Conservation (phyloP, 2,888 invertebrate genomes). For the Tortricodes alternella region DNA sequence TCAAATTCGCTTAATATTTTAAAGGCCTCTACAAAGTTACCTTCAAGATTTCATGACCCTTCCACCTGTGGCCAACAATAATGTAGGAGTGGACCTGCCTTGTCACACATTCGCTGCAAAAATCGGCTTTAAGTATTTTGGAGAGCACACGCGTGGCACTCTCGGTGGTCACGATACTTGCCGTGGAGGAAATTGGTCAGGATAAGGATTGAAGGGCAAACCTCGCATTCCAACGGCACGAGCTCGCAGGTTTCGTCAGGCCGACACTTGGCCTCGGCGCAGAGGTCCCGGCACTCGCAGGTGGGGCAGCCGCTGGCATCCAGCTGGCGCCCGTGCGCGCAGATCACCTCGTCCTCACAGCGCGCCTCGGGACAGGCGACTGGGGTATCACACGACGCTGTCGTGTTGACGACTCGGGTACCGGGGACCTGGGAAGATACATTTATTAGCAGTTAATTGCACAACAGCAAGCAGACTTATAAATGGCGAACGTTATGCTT, state of each 20-base stretch:
- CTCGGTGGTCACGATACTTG: no score
- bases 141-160: no score
- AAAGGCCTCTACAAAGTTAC: no score
- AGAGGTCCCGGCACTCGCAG: slow-evolving; percentile 90
- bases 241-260: slow-evolving; percentile 82
- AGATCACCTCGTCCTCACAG: slow-evolving; percentile 57
- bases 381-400: slow-evolving; percentile 64
- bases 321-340: slow-evolving; percentile 62
- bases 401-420: slow-evolving; percentile 85
- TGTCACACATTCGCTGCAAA: no score
- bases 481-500: not conserved
- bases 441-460: not conserved
- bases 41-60: no score
- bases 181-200: no score
- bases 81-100: no score
- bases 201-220: slow-evolving; percentile 39
- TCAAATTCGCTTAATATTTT: no score
- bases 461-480: no score
- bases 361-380: slow-evolving; percentile 54
- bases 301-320: slow-evolving; percentile 86
- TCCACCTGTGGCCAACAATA: no score
- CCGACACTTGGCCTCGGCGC: slow-evolving; percentile 87
- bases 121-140: no score
- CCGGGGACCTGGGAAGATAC: slow-evolving; percentile 75
- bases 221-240: slow-evolving; percentile 73